A percentile compares a stretch with the other conserved stretches of the same genome.
phyloP scores from a whole-genome alignment of 2,797 vertebrate genomes.

The Crocodylus rhombifer region DNA sequence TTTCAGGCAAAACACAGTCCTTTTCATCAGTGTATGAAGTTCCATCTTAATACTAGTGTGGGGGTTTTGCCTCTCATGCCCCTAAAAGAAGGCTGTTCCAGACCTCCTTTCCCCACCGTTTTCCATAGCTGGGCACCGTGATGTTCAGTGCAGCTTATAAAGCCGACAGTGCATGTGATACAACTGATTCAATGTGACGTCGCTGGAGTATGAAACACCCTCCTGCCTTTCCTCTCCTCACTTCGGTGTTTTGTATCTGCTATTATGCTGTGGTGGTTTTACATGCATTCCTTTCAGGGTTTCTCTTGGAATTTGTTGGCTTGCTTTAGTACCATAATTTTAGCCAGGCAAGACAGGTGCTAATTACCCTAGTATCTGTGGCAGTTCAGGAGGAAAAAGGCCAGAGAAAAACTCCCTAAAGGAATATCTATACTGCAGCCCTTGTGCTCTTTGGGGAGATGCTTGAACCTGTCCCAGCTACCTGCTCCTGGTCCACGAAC shows the following conservation, averaged over 20 bases:
- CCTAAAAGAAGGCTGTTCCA: not conserved
- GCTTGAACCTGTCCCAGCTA: too few relatives aligned
- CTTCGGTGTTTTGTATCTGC: not conserved
- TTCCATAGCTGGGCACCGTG: too few relatives aligned
- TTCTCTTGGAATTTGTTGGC: too few relatives aligned
- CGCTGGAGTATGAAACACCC: not conserved
- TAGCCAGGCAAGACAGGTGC: not conserved
- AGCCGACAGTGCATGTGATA: not conserved
- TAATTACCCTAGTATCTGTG: not conserved
- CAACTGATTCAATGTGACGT: not conserved
- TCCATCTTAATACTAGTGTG: not conserved
- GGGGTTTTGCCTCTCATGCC: too few relatives aligned
- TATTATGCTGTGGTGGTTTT: not conserved
- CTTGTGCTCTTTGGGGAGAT: too few relatives aligned
- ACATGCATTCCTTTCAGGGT: too few relatives aligned
- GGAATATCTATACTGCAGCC: too few relatives aligned
- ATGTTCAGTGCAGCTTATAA: not conserved
- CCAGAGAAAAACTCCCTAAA: not conserved
- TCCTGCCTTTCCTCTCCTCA: not conserved
- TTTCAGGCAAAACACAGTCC: not conserved
- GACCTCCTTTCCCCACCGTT: too few relatives aligned
- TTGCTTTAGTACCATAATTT: not conserved
- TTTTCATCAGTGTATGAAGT: accelerated
- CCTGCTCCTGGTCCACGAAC: too few relatives aligned
- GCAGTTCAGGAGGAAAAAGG: not conserved